Percentiles rank a stretch among this genome's conserved stretches.
Evolutionary conservation across 2,797 vertebrate genomes (phyloP).

Genomic region (Sebastes diploproa): DNA sequence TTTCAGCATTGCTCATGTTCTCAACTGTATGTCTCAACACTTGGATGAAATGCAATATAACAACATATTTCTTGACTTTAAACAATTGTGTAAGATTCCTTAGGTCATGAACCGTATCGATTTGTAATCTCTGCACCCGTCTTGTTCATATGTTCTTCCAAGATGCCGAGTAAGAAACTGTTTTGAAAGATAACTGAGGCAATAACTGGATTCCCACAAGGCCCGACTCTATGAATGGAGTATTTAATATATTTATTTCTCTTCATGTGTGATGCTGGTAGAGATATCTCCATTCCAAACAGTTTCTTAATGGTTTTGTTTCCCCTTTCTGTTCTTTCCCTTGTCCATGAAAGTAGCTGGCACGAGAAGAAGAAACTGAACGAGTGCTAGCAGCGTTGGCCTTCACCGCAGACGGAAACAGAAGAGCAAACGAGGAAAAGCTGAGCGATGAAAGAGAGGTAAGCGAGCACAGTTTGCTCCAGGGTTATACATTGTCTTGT

Average conservation of each 20-base stretch:
- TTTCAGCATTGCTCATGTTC: background rate
- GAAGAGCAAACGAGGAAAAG: conserved; percentile 18
- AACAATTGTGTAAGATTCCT: background rate
- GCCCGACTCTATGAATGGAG: conserved; percentile 1
- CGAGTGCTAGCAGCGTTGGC: conserved; percentile 7
- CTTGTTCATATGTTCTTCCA: background rate
- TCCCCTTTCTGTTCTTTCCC: conserved; percentile 17
- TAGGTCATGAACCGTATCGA: background rate
- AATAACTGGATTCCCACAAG: background rate
- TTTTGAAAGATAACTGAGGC: conserved; percentile 21
- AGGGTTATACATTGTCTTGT: conserved; percentile 15
- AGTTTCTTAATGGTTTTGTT: conserved; percentile 28
- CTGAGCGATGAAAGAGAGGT: conserved; percentile 54
- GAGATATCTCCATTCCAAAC: conserved; percentile 9
- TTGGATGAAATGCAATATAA: background rate
- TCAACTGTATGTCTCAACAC: background rate
- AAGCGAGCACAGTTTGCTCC: conserved; percentile 42
- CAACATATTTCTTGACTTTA: background rate
- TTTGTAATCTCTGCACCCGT: background rate
- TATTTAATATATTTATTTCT: conserved; percentile 4
- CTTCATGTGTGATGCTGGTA: background rate
- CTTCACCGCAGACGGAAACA: conserved; percentile 25
- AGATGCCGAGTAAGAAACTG: background rate
- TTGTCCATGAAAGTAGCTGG: conserved; percentile 21
- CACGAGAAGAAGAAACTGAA: conserved; percentile 30